Evolutionary conservation across 2,113 vertebrate species (phyloP).

Genomic region (Bambusicola thoracicus): DNA sequence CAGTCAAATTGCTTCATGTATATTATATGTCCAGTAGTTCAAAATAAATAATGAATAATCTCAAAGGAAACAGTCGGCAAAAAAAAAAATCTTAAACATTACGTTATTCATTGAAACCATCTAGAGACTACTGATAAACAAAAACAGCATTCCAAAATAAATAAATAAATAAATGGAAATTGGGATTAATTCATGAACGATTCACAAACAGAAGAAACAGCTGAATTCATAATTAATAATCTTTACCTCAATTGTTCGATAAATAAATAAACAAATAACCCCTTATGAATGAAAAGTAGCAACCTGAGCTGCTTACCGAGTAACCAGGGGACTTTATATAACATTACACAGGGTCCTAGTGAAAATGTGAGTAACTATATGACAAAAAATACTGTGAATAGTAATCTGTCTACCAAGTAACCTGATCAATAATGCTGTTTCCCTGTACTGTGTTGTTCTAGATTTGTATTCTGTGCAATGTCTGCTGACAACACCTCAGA

Average conservation of each 20-base stretch:
- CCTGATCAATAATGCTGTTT: neutral
- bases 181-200: conserved; percentile 34
- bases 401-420: neutral
- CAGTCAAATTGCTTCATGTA: neutral
- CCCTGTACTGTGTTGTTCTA: neutral
- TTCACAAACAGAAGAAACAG: conserved; percentile 43
- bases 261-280: neutral
- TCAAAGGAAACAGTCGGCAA: neutral
- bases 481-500: neutral
- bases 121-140: conserved; percentile 25
- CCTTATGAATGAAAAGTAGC: conserved; percentile 10
- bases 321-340: neutral
- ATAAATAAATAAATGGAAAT: neutral
- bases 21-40: neutral
- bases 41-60: neutral
- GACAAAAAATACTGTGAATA: neutral
- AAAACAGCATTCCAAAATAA: neutral
- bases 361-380: neutral
- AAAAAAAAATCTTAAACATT: neutral
- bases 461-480: neutral
- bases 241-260: neutral
- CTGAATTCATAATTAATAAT: conserved; percentile 34
- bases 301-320: neutral
- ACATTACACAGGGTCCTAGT: neutral
- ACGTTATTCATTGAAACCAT: neutral